Evolutionary conservation across 2,113 vertebrate species (phyloP).

Genomic region (Pandion haliaetus): DNA sequence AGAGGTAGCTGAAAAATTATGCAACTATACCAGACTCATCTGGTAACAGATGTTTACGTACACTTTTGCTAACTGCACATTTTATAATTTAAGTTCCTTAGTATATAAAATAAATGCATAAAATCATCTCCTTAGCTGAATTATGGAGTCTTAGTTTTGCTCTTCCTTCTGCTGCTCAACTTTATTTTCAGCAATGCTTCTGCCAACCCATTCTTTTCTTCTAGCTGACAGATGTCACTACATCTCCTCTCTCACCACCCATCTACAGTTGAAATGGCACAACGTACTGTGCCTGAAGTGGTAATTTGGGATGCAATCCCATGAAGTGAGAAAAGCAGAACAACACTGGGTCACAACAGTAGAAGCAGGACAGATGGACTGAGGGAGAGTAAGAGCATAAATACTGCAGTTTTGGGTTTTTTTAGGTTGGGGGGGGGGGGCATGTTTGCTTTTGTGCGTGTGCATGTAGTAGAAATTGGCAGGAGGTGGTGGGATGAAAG

Average conservation of each 20-base stretch:
- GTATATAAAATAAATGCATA: background rate
- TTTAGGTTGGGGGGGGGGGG: background rate
- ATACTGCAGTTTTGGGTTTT: background rate
- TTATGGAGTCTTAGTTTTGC: background rate
- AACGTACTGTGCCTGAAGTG: background rate
- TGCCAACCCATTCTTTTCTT: background rate
- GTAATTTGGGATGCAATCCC: background rate
- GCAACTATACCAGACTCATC: background rate
- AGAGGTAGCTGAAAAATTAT: background rate
- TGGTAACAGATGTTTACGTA: background rate
- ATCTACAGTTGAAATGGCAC: background rate
- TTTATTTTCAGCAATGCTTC: conserved; percentile 21
- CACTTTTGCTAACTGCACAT: background rate
- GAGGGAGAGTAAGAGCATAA: conserved; percentile 40
- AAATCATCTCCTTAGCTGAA: background rate
- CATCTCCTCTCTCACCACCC: background rate
- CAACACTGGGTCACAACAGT: background rate
- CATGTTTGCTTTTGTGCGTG: background rate
- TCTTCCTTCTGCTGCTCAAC: background rate
- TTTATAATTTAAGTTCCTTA: background rate
- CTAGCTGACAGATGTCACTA: conserved; percentile 34
- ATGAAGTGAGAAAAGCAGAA: conserved; percentile 24
- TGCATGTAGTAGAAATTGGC: conserved; percentile 9
- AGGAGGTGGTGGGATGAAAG: background rate
- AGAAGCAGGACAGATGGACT: conserved; percentile 49